Percentiles rank a stretch among this genome's conserved stretches.
Conservation (phyloP, 2,113 vertebrate genomes). For the Rousettus leschenaultii region DNA sequence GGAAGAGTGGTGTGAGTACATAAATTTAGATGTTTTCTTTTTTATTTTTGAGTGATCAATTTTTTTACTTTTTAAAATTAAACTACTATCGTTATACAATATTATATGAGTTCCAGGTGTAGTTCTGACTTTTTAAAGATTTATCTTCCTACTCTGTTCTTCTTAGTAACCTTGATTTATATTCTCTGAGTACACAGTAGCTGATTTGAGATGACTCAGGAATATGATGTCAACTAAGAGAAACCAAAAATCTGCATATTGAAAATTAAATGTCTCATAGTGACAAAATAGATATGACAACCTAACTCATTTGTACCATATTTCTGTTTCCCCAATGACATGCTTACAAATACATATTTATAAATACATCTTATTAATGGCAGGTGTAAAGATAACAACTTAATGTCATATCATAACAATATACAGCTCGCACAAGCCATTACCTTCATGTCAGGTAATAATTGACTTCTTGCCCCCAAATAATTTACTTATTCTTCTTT, state of each 20-base stretch:
- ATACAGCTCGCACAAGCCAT: neutral
- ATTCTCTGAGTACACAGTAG: neutral
- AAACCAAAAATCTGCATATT: constrained; percentile 55
- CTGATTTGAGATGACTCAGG: constrained; percentile 1
- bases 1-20: neutral
- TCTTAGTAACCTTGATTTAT: constrained; percentile 28
- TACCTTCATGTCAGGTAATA: neutral
- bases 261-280: constrained; percentile 42
- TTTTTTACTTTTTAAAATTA: neutral
- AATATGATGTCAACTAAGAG: constrained; percentile 21
- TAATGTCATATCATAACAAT: constrained; percentile 34
- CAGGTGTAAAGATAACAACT: constrained; percentile 4
- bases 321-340: constrained; percentile 46
- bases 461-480: neutral
- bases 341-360: constrained; percentile 44
- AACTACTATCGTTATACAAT: neutral
- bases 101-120: neutral
- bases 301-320: constrained; percentile 8
- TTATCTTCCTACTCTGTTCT: neutral
- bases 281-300: constrained; percentile 9
- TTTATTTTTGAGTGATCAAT: neutral
- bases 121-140: neutral
- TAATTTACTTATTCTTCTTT: neutral
- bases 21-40: neutral
- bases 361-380: constrained; percentile 31